phyloP scores from a whole-genome alignment of 2,888 invertebrate genomes.

The Choristoneura rosaceana region DNA sequence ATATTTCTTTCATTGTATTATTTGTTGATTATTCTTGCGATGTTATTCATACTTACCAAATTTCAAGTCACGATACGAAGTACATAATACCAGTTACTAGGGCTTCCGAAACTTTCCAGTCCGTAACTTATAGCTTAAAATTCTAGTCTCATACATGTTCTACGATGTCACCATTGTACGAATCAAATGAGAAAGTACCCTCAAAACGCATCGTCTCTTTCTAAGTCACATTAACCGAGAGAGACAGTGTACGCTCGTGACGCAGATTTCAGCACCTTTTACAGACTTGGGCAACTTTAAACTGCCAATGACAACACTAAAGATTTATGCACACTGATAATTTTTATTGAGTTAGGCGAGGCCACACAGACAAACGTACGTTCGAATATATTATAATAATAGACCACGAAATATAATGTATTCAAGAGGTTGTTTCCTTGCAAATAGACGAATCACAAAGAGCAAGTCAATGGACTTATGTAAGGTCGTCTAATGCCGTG shows the following conservation, averaged over 20 bases:
- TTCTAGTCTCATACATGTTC: background rate
- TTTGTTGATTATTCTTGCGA: too few species aligned
- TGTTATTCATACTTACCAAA: too few species aligned
- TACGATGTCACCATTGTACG: background rate
- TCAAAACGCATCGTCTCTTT: background rate
- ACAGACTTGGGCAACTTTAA: background rate
- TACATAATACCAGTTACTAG: too few species aligned
- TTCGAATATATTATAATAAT: conserved; percentile 9
- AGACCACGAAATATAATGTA: conserved; percentile 33
- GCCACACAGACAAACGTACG: conserved; percentile 22
- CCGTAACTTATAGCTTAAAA: too few species aligned
- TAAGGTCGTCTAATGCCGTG: conserved; percentile 30
- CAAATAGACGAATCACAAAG: conserved; percentile 39
- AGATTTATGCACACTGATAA: conserved; percentile 31
- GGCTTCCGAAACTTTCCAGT: too few species aligned
- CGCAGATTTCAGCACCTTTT: conserved; percentile 1
- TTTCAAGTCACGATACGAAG: too few species aligned
- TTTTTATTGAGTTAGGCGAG: conserved; percentile 23
- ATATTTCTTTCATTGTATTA: too few species aligned
- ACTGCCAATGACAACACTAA: conserved; percentile 9
- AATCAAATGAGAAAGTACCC: background rate
- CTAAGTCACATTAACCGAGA: background rate
- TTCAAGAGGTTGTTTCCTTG: conserved; percentile 36
- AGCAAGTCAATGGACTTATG: conserved; percentile 38
- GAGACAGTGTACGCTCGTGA: conserved; percentile 9